These are phyloP conservation scores for Drosophila tripunctata DNA, from an alignment of 2,888 invertebrate genomes.

Conservation along the genomic window DNA sequence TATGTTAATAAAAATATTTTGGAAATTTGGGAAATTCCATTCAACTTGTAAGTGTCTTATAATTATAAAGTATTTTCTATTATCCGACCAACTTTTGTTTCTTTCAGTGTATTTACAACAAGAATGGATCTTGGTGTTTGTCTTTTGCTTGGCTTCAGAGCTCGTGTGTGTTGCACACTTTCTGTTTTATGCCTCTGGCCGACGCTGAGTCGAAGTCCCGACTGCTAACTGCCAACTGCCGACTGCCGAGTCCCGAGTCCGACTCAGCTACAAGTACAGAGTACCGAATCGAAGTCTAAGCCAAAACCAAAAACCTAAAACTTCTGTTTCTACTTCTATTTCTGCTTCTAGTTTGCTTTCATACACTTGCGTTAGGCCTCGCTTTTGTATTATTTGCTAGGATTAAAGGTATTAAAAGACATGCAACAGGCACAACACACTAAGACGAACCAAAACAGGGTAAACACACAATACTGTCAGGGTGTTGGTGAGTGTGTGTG, in stretches of 20 bases:
- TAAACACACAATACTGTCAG: conserved; percentile 48
- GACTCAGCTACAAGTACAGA: conserved; percentile 46
- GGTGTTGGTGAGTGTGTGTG: conserved; percentile 21
- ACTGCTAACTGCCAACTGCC: neutral
- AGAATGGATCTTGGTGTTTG: conserved; percentile 43
- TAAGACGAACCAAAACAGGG: conserved; percentile 24
- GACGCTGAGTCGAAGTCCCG: too few relatives aligned
- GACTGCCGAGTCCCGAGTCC: neutral
- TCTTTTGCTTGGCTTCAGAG: conserved; percentile 69
- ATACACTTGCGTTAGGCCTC: conserved; percentile 67
- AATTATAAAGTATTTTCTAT: too few relatives aligned
- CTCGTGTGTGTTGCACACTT: conserved; percentile 77
- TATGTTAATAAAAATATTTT: too few relatives aligned
- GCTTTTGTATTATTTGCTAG: conserved; percentile 74
- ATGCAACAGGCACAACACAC: conserved; percentile 37
- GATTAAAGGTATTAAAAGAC: conserved; percentile 76
- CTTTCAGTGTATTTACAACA: conserved; percentile 9
- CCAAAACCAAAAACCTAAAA: neutral
- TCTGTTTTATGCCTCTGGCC: conserved; percentile 68
- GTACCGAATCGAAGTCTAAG: conserved; percentile 11
- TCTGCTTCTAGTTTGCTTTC: too few relatives aligned
- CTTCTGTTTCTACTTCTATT: too few relatives aligned
- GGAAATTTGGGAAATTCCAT: too few relatives aligned
- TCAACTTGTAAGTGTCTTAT: too few relatives aligned
- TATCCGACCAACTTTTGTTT: neutral